A percentile compares a stretch with the other conserved stretches of the same genome.
Conservation (phyloP, 2,113 vertebrate genomes). For the Misgurnus anguillicaudatus region DNA sequence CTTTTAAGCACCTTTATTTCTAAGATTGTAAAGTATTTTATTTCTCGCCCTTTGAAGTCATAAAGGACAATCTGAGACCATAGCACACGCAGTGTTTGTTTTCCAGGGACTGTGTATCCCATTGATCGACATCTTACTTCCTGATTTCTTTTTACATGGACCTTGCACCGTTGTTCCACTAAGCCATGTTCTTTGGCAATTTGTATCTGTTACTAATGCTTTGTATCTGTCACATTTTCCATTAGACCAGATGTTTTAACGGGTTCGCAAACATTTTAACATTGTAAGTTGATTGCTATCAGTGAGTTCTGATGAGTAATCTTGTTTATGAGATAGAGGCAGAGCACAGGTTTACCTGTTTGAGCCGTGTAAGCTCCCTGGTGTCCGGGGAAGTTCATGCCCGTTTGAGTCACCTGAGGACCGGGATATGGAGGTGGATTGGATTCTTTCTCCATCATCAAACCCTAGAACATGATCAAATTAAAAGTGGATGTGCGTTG, state of each 20-base stretch:
- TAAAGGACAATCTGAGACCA: not conserved
- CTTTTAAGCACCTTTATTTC: too few relatives aligned
- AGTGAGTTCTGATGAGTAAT: not conserved
- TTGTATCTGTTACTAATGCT: too few relatives aligned
- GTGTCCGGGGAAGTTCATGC: not conserved
- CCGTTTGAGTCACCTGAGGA: not conserved
- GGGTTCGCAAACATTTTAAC: not conserved
- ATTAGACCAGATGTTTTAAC: too few relatives aligned
- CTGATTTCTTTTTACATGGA: not conserved
- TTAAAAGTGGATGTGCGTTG: not conserved
- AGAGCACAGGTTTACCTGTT: not conserved
- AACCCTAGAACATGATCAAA: not conserved
- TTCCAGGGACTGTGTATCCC: not conserved
- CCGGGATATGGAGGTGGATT: not conserved
- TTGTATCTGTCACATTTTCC: too few relatives aligned
- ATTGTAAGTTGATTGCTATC: not conserved
- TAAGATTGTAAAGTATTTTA: too few relatives aligned
- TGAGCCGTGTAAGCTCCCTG: not conserved
- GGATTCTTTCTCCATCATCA: constrained; percentile 21
- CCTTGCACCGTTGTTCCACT: not conserved
- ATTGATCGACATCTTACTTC: not conserved
- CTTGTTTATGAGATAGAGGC: not conserved
- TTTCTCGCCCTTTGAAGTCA: not conserved
- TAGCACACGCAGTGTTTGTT: not conserved
- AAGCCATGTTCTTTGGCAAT: not conserved